These are phyloP conservation scores for Strigamia transsilvanica DNA, from an alignment of 2,888 invertebrate species.

Conservation along the genomic window DNA sequence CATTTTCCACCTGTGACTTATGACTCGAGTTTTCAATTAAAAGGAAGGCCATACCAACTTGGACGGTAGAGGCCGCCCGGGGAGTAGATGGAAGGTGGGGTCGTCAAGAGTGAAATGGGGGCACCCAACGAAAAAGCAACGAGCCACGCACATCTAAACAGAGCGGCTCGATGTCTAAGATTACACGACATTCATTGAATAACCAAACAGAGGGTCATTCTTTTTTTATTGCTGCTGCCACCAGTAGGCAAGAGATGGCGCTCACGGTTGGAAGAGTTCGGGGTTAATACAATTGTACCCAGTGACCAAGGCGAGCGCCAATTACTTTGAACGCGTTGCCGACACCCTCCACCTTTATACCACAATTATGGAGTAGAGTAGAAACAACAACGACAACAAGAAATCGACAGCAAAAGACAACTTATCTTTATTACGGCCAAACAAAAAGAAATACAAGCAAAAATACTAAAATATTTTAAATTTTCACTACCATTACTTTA, in stretches of 20 bases:
- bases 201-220: slow-evolving; percentile 26
- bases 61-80: slow-evolving; percentile 35
- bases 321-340: slow-evolving; percentile 30
- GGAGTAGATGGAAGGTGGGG: slow-evolving; percentile 10
- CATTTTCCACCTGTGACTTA: slow-evolving; percentile 44
- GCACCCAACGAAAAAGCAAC: slow-evolving; percentile 26
- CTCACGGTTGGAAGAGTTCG: slow-evolving; percentile 26
- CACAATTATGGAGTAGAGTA: slow-evolving; percentile 12
- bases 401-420: slow-evolving; percentile 18
- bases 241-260: slow-evolving; percentile 16
- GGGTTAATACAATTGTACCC: slow-evolving; percentile 21
- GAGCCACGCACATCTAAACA: slow-evolving; percentile 30
- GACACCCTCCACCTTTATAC: slow-evolving; percentile 4
- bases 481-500: background rate
- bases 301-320: slow-evolving; percentile 30
- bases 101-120: slow-evolving; percentile 1
- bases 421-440: background rate
- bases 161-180: slow-evolving; percentile 10
- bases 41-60: slow-evolving; percentile 32
- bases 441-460: background rate
- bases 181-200: slow-evolving; percentile 30
- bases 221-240: slow-evolving; percentile 21
- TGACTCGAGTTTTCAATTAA: slow-evolving; percentile 41
- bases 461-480: background rate
- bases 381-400: slow-evolving; percentile 10